Conservation (phyloP, 2,888 invertebrate genomes). For the Fragum whitleyi region DNA sequence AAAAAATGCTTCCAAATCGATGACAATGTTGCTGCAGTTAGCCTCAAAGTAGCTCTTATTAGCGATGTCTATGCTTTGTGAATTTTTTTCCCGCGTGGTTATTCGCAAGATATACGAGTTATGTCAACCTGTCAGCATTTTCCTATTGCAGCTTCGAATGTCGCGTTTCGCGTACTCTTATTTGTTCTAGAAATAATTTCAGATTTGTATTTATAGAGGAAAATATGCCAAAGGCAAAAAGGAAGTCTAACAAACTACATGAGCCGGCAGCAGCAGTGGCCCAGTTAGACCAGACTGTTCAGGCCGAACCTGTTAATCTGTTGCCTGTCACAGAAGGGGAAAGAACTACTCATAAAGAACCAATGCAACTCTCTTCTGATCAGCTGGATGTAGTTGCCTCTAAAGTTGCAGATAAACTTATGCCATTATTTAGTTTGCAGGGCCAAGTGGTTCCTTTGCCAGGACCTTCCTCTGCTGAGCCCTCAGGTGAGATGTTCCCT, state of each 20-base stretch:
- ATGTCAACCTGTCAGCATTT: no score
- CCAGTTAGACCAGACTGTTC: neutral
- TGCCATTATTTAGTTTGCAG: neutral
- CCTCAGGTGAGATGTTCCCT: neutral
- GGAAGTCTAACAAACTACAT: neutral
- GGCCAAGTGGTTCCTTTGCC: neutral
- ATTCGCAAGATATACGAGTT: no score
- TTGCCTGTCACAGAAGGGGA: neutral
- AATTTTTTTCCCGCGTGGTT: no score
- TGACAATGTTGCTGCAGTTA: no score
- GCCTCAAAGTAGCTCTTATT: no score
- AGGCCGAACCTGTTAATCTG: no score
- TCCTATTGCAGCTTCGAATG: no score
- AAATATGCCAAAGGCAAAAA: neutral
- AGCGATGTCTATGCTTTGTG: no score
- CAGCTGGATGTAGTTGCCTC: neutral
- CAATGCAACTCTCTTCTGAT: neutral
- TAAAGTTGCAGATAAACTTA: neutral
- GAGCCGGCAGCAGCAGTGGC: neutral
- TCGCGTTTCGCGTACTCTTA: no score
- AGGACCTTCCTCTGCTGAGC: neutral
- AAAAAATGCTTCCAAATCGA: no score
- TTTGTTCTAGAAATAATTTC: no score
- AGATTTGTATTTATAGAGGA: no score
- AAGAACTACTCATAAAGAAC: constrained; percentile 72